Conservation (phyloP, 64 coral and sea anemone species). For the Platygyra sinensis region DNA sequence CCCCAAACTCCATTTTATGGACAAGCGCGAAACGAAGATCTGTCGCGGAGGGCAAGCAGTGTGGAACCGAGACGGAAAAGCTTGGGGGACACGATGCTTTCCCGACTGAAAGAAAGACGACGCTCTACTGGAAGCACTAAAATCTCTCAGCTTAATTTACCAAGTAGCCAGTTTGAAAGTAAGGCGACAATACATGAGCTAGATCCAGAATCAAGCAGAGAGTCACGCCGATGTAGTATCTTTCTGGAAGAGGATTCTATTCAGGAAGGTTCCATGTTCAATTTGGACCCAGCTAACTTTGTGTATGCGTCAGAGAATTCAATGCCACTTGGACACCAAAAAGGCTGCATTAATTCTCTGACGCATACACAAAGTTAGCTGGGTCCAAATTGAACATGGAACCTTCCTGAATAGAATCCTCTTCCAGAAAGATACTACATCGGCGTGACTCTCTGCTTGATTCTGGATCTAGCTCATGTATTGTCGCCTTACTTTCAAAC, state of each 20-base stretch:
- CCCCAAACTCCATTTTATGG: slow-evolving; percentile 18
- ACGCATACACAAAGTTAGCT: slow-evolving; percentile 74
- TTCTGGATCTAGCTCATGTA: too few species aligned
- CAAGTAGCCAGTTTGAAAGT: neutral
- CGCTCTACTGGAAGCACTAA: slow-evolving; percentile 19
- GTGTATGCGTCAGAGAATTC: slow-evolving; percentile 53
- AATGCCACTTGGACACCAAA: slow-evolving; percentile 73
- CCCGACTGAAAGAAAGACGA: slow-evolving; percentile 1
- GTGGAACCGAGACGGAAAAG: neutral
- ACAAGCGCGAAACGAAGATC: neutral
- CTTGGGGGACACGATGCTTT: neutral
- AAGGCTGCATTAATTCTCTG: slow-evolving; percentile 68
- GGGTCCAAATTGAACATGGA: slow-evolving; percentile 57
- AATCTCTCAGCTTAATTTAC: slow-evolving; percentile 6
- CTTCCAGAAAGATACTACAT: too few species aligned
- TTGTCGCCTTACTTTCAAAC: too few species aligned
- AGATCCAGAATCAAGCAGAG: neutral
- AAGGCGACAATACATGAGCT: neutral
- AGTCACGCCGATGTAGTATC: slow-evolving; percentile 27
- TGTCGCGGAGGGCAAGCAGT: neutral
- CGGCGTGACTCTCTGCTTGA: too few species aligned
- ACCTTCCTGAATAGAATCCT: too few species aligned
- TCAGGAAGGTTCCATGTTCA: slow-evolving; percentile 7
- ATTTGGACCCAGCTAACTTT: slow-evolving; percentile 69
- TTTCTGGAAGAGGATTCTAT: slow-evolving; percentile 15